phyloP scores from a whole-genome alignment of 2,888 invertebrate genomes.

The Drosophila colorata region DNA sequence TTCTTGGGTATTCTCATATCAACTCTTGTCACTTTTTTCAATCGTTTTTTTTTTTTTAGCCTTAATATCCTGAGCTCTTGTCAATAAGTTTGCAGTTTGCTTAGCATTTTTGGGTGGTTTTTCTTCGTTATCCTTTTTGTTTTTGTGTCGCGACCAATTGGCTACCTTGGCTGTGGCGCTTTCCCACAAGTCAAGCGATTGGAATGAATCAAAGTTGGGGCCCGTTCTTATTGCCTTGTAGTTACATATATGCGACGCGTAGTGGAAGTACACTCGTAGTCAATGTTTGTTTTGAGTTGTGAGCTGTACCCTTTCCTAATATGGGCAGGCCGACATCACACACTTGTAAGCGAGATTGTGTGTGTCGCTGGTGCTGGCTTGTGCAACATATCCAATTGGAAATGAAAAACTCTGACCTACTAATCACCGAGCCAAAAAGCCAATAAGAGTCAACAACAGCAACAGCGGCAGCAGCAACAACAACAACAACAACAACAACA shows the following conservation, averaged over 20 bases:
- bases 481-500: slow-evolving; percentile 26
- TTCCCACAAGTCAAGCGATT: slow-evolving; percentile 65
- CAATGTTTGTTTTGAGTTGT: slow-evolving; percentile 57
- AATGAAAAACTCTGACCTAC: slow-evolving; percentile 81
- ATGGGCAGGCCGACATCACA: slow-evolving; percentile 62
- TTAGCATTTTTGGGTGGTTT: background rate
- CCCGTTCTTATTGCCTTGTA: slow-evolving; percentile 70
- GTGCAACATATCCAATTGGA: slow-evolving; percentile 81
- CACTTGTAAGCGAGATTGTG: slow-evolving; percentile 63
- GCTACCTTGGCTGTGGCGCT: slow-evolving; percentile 47
- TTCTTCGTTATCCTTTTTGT: slow-evolving; percentile 4
- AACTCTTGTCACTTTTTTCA: background rate
- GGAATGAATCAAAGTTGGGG: slow-evolving; percentile 64
- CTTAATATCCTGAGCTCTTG: slow-evolving; percentile 26
- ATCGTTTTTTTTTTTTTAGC: background rate
- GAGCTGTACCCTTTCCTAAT: slow-evolving; percentile 77
- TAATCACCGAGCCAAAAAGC: slow-evolving; percentile 80
- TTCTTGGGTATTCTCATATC: background rate
- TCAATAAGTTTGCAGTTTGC: background rate
- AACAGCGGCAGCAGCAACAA: slow-evolving; percentile 26
- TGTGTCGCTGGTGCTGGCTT: slow-evolving; percentile 51
- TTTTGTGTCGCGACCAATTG: slow-evolving; percentile 35
- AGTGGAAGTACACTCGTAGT: slow-evolving; percentile 49
- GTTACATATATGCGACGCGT: slow-evolving; percentile 44
- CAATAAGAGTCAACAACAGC: slow-evolving; percentile 74